A percentile compares a stretch with the other conserved stretches of the same genome.
Conservation (phyloP, 2,888 invertebrate species). For the Lasioglossum malachurum region DNA sequence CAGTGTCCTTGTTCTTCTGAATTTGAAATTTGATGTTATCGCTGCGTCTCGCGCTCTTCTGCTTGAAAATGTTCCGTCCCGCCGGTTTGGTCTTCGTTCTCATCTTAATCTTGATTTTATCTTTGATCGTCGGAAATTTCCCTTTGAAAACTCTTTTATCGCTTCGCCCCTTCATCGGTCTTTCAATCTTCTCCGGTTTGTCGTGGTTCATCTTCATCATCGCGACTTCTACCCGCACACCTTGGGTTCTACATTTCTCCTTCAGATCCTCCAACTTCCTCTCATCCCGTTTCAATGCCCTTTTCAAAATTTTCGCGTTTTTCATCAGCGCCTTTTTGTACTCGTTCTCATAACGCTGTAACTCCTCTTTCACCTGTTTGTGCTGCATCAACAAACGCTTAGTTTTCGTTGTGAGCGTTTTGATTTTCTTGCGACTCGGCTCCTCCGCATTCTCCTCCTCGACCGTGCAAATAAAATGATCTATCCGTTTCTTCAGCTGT, state of each 20-base stretch:
- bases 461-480: background rate
- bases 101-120: slow-evolving; percentile 30
- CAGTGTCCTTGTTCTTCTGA: background rate
- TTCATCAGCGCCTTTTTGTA: slow-evolving; percentile 21
- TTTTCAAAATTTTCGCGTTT: background rate
- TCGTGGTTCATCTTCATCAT: fast-evolving
- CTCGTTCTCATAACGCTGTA: slow-evolving; percentile 11
- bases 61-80: background rate
- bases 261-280: background rate
- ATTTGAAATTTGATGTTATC: slow-evolving; percentile 28
- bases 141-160: background rate
- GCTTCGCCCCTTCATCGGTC: fast-evolving
- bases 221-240: background rate
- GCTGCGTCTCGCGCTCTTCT: background rate
- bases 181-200: background rate
- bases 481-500: slow-evolving; percentile 7
- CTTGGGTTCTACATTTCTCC: background rate
- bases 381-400: background rate
- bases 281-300: background rate
- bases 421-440: background rate
- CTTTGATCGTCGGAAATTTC: background rate
- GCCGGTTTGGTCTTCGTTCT: background rate
- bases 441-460: background rate
- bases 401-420: background rate
- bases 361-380: background rate